Evolutionary conservation across 2,113 vertebrate species (phyloP).

Genomic region (Syngnathus typhle): DNA sequence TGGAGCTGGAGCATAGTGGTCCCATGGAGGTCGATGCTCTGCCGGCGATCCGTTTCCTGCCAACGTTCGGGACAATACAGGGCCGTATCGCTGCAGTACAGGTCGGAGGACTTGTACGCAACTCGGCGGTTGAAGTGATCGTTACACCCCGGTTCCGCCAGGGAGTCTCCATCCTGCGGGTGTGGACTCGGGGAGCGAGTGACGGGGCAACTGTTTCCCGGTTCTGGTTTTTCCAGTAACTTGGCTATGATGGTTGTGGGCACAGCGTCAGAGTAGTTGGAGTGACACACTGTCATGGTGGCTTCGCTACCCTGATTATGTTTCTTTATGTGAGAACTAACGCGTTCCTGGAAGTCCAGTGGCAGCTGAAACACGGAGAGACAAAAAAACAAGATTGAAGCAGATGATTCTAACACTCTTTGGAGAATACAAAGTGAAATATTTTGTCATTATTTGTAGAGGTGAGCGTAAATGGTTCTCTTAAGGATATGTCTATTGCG

Average conservation of each 20-base stretch:
- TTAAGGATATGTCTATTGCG: constrained; percentile 9
- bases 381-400: constrained; percentile 8
- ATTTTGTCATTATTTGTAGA: constrained; percentile 15
- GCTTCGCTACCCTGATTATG: constrained; percentile 74
- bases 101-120: constrained; percentile 79
- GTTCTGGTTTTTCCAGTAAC: constrained; percentile 85
- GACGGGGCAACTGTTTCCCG: constrained; percentile 72
- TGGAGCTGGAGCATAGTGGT: constrained; percentile 72
- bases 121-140: constrained; percentile 72
- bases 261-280: constrained; percentile 79
- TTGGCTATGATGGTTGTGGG: constrained; percentile 83
- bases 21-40: constrained; percentile 79
- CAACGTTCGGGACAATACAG: constrained; percentile 87
- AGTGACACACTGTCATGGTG: constrained; percentile 73
- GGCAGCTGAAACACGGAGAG: constrained; percentile 73
- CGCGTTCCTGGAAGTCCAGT: constrained; percentile 82
- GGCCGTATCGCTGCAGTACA: constrained; percentile 90
- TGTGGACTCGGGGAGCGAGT: constrained; percentile 78
- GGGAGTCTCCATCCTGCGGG: constrained; percentile 53
- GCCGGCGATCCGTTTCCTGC: constrained; percentile 74
- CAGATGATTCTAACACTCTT: constrained; percentile 1
- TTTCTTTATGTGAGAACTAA: constrained; percentile 84
- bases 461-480: constrained; percentile 6
- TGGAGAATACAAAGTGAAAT: neutral
- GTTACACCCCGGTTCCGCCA: constrained; percentile 63